Base-by-base conservation (phyloP, 2,888 invertebrate species). In the Callinectes sapidus region DNA sequence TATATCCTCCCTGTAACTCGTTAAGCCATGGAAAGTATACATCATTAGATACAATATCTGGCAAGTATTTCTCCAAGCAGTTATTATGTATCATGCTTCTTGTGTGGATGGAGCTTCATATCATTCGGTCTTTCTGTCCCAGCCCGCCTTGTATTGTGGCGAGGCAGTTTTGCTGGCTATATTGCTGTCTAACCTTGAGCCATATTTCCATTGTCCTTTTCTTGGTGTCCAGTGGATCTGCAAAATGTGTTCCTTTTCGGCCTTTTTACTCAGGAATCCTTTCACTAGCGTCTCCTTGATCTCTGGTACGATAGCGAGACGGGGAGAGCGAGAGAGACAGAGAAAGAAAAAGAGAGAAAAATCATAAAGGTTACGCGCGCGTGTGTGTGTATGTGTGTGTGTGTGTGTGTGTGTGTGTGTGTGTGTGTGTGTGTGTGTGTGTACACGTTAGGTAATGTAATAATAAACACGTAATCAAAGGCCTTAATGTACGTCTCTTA, bases 141-240 rank as follows among this genome's bases (percentile, higher is more conserved):
- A n/a, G 13, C 28, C 71, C 6, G 13, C 28, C 5, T 10, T 77
- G 71, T n/a, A 77, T n/a, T 77, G 71, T 10, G 71, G 13, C 28
- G 71, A 23, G 28, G 32, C 28, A 28, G 13, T 77, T 77, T 77
- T 77, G 5, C 28, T 77, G 28, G 32, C 71, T 77, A 77, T 77
- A 77, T 77, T 28, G 28, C 28, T 28, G 71, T 77, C 71, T 77
- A 77, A 77, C 28, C 23, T 77, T 77, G 71, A 77, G 28, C 28
- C 28, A 77, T 77, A 77, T 77, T 77, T 77, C 28, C 71, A 77
- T 77, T 77, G 71, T 77, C 71, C n/a, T 77, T 77, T 77, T 77
- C 28, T 32, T 28, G 71, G 71, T 28, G 23, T n/a, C 71, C 71
- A 28, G 13, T n/a, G 71, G 61, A 2, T 16, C 71, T 28, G 28